phyloP scores from a whole-genome alignment of 1,140 invertebrate genomes.

The Macrostomum lignano region DNA sequence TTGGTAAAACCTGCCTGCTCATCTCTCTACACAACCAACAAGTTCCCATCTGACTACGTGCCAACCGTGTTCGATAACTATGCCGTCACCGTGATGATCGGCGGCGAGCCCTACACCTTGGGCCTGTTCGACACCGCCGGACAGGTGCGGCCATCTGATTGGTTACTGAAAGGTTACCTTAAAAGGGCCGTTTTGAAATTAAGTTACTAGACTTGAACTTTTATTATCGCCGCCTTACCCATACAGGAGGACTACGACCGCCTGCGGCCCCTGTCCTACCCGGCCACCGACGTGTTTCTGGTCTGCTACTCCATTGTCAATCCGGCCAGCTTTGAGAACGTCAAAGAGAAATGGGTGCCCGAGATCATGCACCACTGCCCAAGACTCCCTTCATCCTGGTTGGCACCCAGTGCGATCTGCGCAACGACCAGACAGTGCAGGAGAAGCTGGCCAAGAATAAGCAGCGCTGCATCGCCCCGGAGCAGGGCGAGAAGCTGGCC shows the following conservation, averaged over 20 bases:
- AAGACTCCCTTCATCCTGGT: constrained; percentile 54
- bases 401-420: constrained; percentile 26
- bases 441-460: constrained; percentile 3
- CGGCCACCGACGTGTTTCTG: constrained; percentile 61
- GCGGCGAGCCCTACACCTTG: constrained; percentile 85
- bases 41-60: constrained; percentile 89
- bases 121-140: constrained; percentile 37
- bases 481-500: constrained; percentile 67
- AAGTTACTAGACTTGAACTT: neutral
- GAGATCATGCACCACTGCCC: constrained; percentile 65
- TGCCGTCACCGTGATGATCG: constrained; percentile 94
- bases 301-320: constrained; percentile 68
- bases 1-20: constrained; percentile 79
- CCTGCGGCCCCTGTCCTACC: constrained; percentile 23
- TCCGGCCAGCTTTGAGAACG: constrained; percentile 54
- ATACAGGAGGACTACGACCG: constrained; percentile 23
- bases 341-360: constrained; percentile 40
- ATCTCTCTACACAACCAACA: constrained; percentile 32
- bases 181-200: constrained; percentile 1
- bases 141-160: too few species aligned
- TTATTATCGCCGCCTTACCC: neutral
- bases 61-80: constrained; percentile 95
- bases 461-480: constrained; percentile 1
- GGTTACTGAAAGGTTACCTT: too few species aligned
- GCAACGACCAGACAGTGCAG: constrained; percentile 14